Base-by-base conservation (phyloP, 2,888 invertebrate genomes). In the Aelia acuminata region DNA sequence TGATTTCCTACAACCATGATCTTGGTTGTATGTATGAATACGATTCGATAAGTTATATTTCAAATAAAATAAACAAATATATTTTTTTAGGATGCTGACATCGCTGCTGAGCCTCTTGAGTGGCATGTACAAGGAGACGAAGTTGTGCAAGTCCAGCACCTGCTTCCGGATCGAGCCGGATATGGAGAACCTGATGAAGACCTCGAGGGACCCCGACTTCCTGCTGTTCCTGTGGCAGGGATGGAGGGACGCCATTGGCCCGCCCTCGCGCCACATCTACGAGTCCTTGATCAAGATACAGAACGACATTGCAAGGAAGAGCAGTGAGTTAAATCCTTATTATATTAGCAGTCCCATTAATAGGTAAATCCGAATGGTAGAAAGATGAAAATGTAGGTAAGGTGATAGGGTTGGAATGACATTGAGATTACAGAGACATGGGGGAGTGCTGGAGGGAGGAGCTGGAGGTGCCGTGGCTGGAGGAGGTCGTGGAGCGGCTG, bases 131-230 rank as follows among this genome's bases (percentile, higher is more conserved):
- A 93, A 94, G 7, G 92, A 93, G 2, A 93, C 94, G 0, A 91
- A 93, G 92, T 92, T 96, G 39, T 95, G 95, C 90, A 91, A 35
- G 89, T 90, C 88, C 13, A 90, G 89, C 13, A 88, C 90, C n/a
- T 95, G 95, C 91, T 92, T 95, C 57, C 92, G 93, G 89, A 95
- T 94, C 0, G 95, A 96, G 91, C 93, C 93, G 0, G 95, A 95
- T 91, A 92, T 96, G 90, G 94, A 94, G 85, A 92, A 92, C 22
- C 91, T 95, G 80, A 95, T 95, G 94, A 92, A 92, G 88, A 90
- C 88, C 0, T 90, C 92, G 39, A 90, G 92, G 49, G 91, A 93
- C 90, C 93, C 93, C 70, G 91, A 93, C 11, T 92, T 92, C 89
- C 91, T 94, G 63, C 90, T 91, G 35, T 91, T 92, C 89, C 92